phyloP scores from a whole-genome alignment of 1,140 invertebrate species.

The Caenorhabditis briggsae region DNA sequence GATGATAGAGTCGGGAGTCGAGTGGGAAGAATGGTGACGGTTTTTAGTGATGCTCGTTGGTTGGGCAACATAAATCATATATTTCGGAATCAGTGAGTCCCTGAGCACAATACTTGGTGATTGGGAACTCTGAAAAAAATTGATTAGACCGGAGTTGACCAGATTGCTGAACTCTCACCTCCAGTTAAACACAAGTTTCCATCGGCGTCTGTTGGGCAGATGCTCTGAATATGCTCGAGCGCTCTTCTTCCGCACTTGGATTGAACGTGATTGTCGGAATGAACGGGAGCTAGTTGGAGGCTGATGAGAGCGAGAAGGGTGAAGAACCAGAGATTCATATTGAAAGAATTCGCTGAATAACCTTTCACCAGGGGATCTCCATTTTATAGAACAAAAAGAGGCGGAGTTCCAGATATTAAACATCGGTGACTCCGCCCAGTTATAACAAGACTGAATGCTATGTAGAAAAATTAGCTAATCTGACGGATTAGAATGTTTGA shows the following conservation, averaged over 20 bases:
- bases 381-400: background rate
- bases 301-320: background rate
- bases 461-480: background rate
- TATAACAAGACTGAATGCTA: no score
- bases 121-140: background rate
- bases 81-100: background rate
- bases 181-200: background rate
- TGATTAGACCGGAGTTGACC: background rate
- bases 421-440: no score
- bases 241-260: background rate
- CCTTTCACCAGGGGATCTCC: background rate
- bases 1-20: no score
- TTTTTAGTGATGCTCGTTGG: no score
- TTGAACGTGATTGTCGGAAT: constrained; percentile 4
- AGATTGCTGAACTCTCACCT: background rate
- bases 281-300: background rate
- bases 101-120: background rate
- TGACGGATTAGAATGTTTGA: background rate
- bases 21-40: no score
- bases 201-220: background rate
- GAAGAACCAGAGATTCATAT: background rate
- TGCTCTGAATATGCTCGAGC: background rate
- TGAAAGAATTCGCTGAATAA: background rate
- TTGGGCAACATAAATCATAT: no score
- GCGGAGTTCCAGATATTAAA: background rate